Base-by-base conservation (phyloP, 2,888 invertebrate genomes). In the Monoplex corrugatus region DNA sequence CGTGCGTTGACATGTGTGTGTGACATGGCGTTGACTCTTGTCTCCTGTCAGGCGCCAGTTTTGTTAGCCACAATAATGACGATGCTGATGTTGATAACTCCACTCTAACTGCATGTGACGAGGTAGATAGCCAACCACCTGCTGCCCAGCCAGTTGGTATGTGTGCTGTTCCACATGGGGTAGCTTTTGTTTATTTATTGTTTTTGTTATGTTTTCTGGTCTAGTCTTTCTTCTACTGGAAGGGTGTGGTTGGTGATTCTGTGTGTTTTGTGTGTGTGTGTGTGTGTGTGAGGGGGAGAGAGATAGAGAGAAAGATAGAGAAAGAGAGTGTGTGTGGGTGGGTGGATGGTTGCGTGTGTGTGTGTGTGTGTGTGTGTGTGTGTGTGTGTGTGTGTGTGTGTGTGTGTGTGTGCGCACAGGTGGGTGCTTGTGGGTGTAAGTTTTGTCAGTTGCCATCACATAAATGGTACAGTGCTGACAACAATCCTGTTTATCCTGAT, bases 71-170 rank as follows among this genome's bases (percentile, higher is more conserved):
- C 50, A 57, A 75, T 88, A 91, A 87, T 68, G 83, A 44, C 85
- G 86, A 86, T 68, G 68, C 86, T 87, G 90, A 89, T 85, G 89
- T 84, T 88, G 89, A 89, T 88, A 89, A 82, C 80, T 86, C 89
- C 50, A 35, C 68, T 72, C 57, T 89, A 88, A 89, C 89, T 78
- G 91, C 89, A 87, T 91, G 89, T 89, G 90, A 63, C 82, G 90
- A 80, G 63, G 89, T 84, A 89, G 90, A 87, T 90, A 89, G 87
- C 90, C 90, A 85, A 80, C 89, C 90, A 63, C 75, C 88, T 84
- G 90, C 88, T 86, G 83, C 40, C 87, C 91, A 90, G 83, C 68
- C 85, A 86, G 45, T 57, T 87, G 91, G 91, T 92, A 92, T 82
- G 91, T 92, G 88, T 86, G 32, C 45, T 45, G 38, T 35, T 75